Evolutionary conservation across 2,797 vertebrate genomes (phyloP), one percentile per base, ranked within the genome.

Genomic region (Tinamus major): DNA sequence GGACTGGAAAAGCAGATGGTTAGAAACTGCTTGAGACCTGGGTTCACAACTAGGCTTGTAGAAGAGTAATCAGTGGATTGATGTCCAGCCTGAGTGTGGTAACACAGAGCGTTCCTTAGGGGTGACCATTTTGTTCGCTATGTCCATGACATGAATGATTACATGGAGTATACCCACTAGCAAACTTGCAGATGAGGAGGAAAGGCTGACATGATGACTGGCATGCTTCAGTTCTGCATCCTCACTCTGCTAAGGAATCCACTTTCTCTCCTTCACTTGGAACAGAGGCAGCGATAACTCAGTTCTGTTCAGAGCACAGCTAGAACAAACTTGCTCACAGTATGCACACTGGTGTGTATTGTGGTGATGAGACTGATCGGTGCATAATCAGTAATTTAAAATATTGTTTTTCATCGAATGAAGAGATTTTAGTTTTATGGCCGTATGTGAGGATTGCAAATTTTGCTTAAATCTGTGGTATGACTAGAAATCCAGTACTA

Each of bases 251-350:
- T 80, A 44, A 91, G 63, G 67, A 63, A 95, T 80, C 62, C 65
- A 1, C 62, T 94, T 92, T 83, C 46, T 41, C 27, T 95, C 82
- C 31, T 64, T 87, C 69, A 3, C 29, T 79, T 69, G 55, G 77
- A 89, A 85, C 77, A 89, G 82, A 83, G 62, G 69, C 72, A 95
- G 64, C 74, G 26, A 4, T 53, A 49, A 31, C 26, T 95, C 55
- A 62, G 19, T 39, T 93, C 76, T 89, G 69, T 65, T 46, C 44
- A 49, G 53, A 92, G 49, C 37, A 51, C 13, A 26, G 35, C 0
- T 0, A 71, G 79, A 58, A 87, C 58, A 75, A 0, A 0, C 48
- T 39, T 89, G 56, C 61, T 92, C 42, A 85, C 61, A 79, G 2
- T 53, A 31, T 29, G 17, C 61, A 78, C 20, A 7, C 4, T 26